phyloP scores from a whole-genome alignment of 1,140 invertebrate species.

The Heliconius congener region DNA sequence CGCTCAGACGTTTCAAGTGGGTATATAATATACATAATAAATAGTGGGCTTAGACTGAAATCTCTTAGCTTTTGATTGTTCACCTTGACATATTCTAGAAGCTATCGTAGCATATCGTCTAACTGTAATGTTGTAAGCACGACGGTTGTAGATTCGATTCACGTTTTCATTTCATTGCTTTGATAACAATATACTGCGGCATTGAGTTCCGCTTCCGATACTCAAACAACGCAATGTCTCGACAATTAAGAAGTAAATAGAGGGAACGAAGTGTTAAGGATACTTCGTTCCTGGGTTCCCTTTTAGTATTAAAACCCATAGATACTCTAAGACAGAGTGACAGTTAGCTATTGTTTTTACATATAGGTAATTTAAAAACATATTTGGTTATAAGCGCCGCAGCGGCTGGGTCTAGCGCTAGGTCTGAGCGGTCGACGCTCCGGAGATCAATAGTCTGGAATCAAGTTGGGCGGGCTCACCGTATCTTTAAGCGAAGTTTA shows the following conservation, averaged over 20 bases:
- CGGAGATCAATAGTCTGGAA: slow-evolving; percentile 45
- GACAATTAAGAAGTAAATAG: no score
- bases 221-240: no score
- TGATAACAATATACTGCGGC: no score
- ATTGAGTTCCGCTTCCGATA: no score
- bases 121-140: no score
- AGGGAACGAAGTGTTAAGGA: no score
- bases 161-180: no score
- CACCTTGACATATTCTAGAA: background rate
- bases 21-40: background rate
- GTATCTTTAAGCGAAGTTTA: slow-evolving; percentile 28
- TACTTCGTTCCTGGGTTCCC: no score
- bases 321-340: no score
- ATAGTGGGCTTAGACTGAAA: background rate
- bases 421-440: slow-evolving; percentile 35
- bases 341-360: no score
- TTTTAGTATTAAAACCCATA: no score
- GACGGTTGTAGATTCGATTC: background rate
- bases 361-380: background rate
- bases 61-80: background rate
- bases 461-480: slow-evolving; percentile 28
- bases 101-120: no score
- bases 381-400: slow-evolving; percentile 19
- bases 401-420: slow-evolving; percentile 8
- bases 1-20: background rate